Conservation (phyloP, 2,888 invertebrate genomes). For the Stegophylla sp. region DNA sequence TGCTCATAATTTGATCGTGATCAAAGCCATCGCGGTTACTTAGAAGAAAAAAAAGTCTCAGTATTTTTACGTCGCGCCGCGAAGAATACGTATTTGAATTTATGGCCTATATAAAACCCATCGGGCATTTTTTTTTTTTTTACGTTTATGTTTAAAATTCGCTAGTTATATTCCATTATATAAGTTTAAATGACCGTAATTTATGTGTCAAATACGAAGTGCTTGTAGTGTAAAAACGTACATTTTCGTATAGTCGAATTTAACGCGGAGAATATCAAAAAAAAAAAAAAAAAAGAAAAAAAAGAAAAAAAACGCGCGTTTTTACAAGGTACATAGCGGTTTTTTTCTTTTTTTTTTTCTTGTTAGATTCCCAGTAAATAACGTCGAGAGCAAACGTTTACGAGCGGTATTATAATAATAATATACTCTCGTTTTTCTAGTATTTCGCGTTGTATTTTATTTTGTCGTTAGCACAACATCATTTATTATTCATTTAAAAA, state of each 20-base stretch:
- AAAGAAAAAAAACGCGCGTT: slow-evolving; percentile 6
- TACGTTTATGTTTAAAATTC: slow-evolving; percentile 42
- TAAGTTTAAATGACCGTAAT: slow-evolving; percentile 53
- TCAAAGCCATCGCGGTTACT: slow-evolving; percentile 30
- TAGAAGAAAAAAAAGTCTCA: neutral
- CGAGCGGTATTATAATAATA: no score
- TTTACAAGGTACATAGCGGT: slow-evolving; percentile 8
- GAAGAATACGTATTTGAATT: slow-evolving; percentile 34
- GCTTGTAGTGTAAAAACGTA: slow-evolving; percentile 22
- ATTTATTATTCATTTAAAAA: slow-evolving; percentile 12
- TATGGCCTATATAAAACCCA: slow-evolving; percentile 48
- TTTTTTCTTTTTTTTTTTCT: neutral
- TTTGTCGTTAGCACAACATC: neutral
- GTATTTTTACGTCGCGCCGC: neutral
- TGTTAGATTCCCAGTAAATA: slow-evolving; percentile 17
- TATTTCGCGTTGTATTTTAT: slow-evolving; percentile 16
- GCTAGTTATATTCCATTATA: slow-evolving; percentile 52
- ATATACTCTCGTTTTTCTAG: slow-evolving; percentile 12
- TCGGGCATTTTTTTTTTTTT: slow-evolving; percentile 32
- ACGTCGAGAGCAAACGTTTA: slow-evolving; percentile 18
- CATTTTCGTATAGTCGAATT: slow-evolving; percentile 4
- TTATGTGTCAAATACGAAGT: slow-evolving; percentile 39
- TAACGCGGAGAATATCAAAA: slow-evolving; percentile 33
- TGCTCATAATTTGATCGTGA: slow-evolving; percentile 25
- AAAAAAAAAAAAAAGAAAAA: slow-evolving; percentile 27